Evolutionary conservation across 2,888 invertebrate genomes (phyloP).

Genomic region (Epirrita christyi): DNA sequence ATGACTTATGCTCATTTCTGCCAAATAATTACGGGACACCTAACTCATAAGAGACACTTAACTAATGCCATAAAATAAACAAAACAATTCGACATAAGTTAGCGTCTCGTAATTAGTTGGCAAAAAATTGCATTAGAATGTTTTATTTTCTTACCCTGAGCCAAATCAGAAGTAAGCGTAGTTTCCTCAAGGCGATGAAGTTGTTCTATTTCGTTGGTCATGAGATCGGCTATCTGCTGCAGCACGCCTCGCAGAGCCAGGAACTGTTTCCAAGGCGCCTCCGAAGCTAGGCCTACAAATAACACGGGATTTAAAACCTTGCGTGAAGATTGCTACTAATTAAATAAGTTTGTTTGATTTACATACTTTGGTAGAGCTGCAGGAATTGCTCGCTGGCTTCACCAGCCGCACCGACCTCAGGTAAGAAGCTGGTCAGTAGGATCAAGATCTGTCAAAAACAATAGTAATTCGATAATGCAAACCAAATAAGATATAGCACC

Average conservation of each 20-base stretch:
- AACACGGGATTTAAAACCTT: not conserved
- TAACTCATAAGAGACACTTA: too few species aligned
- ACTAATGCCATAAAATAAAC: too few species aligned
- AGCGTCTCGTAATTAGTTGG: too few species aligned
- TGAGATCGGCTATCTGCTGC: constrained; percentile 92
- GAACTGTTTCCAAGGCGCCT: constrained; percentile 97
- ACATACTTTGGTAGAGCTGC: constrained; percentile 90
- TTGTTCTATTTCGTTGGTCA: constrained; percentile 95
- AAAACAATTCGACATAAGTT: too few species aligned
- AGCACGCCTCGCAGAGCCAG: constrained; percentile 94
- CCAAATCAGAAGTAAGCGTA: constrained; percentile 96
- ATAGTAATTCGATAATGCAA: too few species aligned
- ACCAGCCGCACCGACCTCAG: constrained; percentile 93
- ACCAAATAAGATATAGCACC: too few species aligned
- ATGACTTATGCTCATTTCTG: too few species aligned
- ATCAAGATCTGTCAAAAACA: constrained; percentile 87
- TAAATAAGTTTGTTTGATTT: not conserved
- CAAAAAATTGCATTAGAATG: not conserved
- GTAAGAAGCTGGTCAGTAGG: constrained; percentile 94
- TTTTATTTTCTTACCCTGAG: constrained; percentile 86
- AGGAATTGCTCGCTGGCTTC: constrained; percentile 97
- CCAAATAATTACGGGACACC: too few species aligned
- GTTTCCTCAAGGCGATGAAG: constrained; percentile 96
- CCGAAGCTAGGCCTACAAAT: constrained; percentile 87
- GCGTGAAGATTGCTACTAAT: not conserved